Percentiles rank a stretch among this genome's conserved stretches.
These are phyloP conservation scores for Lacerta viridis DNA, from an alignment of 2,797 vertebrate genomes.

Conservation along the genomic window DNA sequence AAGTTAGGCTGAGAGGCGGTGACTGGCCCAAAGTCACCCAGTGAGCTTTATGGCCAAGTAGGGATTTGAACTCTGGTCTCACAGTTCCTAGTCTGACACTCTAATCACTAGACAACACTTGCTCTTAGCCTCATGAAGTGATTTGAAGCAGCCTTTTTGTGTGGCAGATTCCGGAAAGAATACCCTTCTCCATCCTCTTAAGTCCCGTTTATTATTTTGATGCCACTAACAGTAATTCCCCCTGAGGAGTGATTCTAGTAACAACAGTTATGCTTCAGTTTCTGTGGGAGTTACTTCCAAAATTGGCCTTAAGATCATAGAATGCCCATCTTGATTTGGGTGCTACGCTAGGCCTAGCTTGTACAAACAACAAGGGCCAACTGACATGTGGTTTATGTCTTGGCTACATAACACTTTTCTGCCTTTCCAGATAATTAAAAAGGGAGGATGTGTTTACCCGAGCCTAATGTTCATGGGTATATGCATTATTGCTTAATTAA, in stretches of 20 bases:
- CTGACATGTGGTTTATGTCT: slow-evolving; percentile 53
- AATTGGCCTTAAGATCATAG: not conserved
- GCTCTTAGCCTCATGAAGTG: not conserved
- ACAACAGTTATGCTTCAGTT: not conserved
- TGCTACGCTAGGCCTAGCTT: slow-evolving; percentile 50
- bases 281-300: not conserved
- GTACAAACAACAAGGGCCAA: slow-evolving; percentile 38
- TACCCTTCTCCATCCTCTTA: not conserved
- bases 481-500: slow-evolving; percentile 71
- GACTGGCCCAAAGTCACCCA: no score
- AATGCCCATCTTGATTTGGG: slow-evolving; percentile 58
- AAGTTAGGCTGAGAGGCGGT: no score
- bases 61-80: no score
- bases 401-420: slow-evolving; percentile 55
- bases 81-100: no score
- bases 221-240: not conserved
- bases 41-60: no score
- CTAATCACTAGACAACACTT: no score
- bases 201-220: not conserved
- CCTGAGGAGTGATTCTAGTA: not conserved
- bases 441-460: slow-evolving; percentile 59
- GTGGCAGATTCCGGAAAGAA: not conserved
- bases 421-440: slow-evolving; percentile 70
- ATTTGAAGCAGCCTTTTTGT: not conserved
- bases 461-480: slow-evolving; percentile 49